Evolutionary conservation across 2,113 vertebrate species (phyloP).

Genomic region (Bufo bufo): DNA sequence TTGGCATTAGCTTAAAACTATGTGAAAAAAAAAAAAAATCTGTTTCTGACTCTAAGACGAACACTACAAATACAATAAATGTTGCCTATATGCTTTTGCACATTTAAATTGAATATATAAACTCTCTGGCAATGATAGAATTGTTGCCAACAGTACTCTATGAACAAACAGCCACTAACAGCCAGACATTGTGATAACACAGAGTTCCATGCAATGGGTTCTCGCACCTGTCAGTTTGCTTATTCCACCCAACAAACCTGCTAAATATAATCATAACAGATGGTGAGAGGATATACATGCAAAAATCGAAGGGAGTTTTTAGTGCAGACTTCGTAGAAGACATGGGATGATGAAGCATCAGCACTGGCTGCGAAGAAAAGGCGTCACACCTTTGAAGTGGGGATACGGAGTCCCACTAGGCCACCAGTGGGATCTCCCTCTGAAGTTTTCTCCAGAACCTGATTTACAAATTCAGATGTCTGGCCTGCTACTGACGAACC

Average conservation of each 20-base stretch:
- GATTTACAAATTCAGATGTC: slow-evolving; percentile 98
- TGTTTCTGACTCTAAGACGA: slow-evolving; percentile 64
- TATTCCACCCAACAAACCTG: slow-evolving; percentile 73
- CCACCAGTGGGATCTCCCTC: slow-evolving; percentile 95
- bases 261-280: slow-evolving; percentile 70
- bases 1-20: slow-evolving; percentile 66
- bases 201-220: slow-evolving; percentile 44
- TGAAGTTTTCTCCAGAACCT: slow-evolving; percentile 95
- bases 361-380: slow-evolving; percentile 60
- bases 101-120: slow-evolving; percentile 42
- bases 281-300: slow-evolving; percentile 74
- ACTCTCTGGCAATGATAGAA: slow-evolving; percentile 39
- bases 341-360: slow-evolving; percentile 56
- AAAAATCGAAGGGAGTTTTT: slow-evolving; percentile 87
- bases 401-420: slow-evolving; percentile 91
- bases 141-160: slow-evolving; percentile 37
- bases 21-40: slow-evolving; percentile 56
- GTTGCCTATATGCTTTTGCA: slow-evolving; percentile 38
- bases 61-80: slow-evolving; percentile 68
- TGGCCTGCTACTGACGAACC: slow-evolving; percentile 89
- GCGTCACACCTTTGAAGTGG: slow-evolving; percentile 88
- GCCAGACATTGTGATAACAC: slow-evolving; percentile 36
- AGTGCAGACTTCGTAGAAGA: slow-evolving; percentile 70
- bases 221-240: slow-evolving; percentile 67
- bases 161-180: slow-evolving; percentile 19